Conservation (phyloP, 2,888 invertebrate species). For the Oasisia sp. region DNA sequence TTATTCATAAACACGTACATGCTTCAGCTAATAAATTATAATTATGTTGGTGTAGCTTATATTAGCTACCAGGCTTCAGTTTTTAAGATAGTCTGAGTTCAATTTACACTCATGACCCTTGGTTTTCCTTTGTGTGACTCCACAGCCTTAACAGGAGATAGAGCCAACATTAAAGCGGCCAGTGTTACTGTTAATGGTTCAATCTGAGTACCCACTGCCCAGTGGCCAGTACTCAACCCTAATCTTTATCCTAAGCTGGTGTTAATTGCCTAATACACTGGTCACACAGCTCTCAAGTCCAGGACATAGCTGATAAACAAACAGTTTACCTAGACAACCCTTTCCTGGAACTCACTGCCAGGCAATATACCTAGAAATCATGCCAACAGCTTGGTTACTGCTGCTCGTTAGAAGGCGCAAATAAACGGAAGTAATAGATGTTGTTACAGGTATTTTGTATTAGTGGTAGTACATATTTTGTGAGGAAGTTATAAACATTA, state of each 20-base stretch:
- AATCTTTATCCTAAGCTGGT: not conserved
- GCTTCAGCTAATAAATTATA: not conserved
- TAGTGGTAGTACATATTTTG: not conserved
- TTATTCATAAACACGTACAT: not conserved
- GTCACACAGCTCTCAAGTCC: not conserved
- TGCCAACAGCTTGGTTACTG: not conserved
- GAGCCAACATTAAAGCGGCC: no score
- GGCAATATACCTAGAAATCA: not conserved
- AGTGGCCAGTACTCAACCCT: not conserved
- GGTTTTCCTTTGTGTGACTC: no score
- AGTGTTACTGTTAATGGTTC: no score
- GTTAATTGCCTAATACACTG: not conserved
- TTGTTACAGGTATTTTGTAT: not conserved
- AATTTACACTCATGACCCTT: no score
- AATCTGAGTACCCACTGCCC: not conserved
- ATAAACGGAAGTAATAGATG: not conserved
- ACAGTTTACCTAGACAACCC: no score
- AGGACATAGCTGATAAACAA: not conserved
- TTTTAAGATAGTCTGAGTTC: no score
- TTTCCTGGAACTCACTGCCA: no score
- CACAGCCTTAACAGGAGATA: not conserved
- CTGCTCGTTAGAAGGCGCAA: not conserved
- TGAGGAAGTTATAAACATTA: not conserved
- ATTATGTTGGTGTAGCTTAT: not conserved
- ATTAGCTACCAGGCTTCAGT: not conserved